Evolutionary conservation across 2,888 invertebrate genomes (phyloP), one percentile per base, ranked within the genome.

Genomic region (Nysson spinosus): DNA sequence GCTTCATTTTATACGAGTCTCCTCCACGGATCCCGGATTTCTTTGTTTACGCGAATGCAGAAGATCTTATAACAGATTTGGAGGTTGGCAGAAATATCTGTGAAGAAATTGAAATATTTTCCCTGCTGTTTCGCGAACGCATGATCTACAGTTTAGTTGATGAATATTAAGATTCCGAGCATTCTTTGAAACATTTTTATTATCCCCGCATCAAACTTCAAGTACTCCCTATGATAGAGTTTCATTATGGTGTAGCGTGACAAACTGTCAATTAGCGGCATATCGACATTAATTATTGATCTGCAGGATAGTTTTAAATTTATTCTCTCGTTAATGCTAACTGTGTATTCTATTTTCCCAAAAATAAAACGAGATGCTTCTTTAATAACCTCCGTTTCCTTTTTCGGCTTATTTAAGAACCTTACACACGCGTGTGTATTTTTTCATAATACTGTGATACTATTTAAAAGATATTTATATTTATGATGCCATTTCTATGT

Each of bases 251-350:
- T 37, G 6, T 30, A 51, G 14, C 24, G 50, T 55, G 51, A 55
- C 39, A 51, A 56, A 54, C 62, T 71, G 70, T 71, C 70, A 71
- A 43, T 71, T 52, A 54, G 42, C 35, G 42, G 26, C 26, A 22
- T 34, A 44, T 47, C 30, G 7, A 24, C 9, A 22, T 51, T 54
- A 58, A 46, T 35, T 47, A 22, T 12, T 30, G n/a, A 35, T 16
- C 16, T 64, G 19, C 30, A 3, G 11, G 6, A 20, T 1, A 17
- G 1, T 55, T 12, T 26, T 4, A n/a, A n/a, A 26, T 42, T 44
- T 12, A 12, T 14, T 26, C 14, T 5, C 40, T 44, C n/a, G 0
- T 5, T 2, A n/a, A 12, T 14, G 14, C 19, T n/a, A 22, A 1
- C n/a, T 9, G 14, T 30, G 39, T 58, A 51, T 20, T 7, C 19